Percentiles rank a stretch among this genome's conserved stretches.
phyloP scores from a whole-genome alignment of 2,113 vertebrate genomes.

The Halcyon malimbica region DNA sequence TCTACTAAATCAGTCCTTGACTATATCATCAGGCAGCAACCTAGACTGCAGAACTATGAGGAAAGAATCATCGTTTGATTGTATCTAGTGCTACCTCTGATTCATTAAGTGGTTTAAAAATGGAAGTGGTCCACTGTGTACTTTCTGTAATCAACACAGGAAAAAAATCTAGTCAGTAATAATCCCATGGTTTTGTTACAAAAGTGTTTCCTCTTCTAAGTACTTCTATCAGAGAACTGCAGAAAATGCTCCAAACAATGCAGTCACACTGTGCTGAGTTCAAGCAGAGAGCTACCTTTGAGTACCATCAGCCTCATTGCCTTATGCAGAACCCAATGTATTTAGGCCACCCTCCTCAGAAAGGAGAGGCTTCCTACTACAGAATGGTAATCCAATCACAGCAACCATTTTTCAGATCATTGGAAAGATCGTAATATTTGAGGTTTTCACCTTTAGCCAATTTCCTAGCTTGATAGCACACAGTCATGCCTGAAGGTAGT shows the following conservation, averaged over 20 bases:
- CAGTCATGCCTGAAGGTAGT: background rate
- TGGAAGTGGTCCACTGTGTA: background rate
- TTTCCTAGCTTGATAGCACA: background rate
- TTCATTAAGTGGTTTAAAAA: background rate
- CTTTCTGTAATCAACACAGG: background rate
- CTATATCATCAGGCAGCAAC: background rate
- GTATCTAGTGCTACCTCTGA: background rate
- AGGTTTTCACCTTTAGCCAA: background rate
- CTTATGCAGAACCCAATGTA: background rate
- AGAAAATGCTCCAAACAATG: background rate
- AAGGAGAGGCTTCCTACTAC: background rate
- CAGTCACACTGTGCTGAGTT: background rate
- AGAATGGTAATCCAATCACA: background rate
- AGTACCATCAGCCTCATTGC: background rate
- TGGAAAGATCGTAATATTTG: background rate
- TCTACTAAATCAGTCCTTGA: background rate
- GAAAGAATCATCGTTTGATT: background rate
- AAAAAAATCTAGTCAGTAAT: background rate
- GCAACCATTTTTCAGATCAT: background rate
- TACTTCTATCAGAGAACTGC: background rate
- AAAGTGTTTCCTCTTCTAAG: background rate
- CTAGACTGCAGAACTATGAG: background rate
- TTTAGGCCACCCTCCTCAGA: background rate
- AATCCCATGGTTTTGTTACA: background rate
- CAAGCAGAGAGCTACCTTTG: background rate